Evolutionary conservation across 2,888 invertebrate genomes (phyloP).

Genomic region (Plebejus melissa): DNA sequence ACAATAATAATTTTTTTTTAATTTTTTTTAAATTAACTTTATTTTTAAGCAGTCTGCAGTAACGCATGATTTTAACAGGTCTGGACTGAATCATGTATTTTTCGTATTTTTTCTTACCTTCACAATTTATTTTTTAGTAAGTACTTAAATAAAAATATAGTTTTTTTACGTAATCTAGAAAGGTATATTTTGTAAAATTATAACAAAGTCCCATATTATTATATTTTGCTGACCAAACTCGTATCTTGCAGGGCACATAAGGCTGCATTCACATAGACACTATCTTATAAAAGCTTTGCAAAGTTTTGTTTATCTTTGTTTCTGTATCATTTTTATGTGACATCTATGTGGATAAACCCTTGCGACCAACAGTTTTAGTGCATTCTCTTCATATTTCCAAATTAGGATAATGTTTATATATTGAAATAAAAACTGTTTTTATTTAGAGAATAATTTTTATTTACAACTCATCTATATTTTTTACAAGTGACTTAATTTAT

Average conservation of each 20-base stretch:
- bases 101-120: neutral
- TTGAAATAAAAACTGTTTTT: slow-evolving; percentile 52
- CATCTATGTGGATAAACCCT: neutral
- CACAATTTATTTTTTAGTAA: no score
- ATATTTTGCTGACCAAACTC: neutral
- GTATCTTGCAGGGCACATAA: neutral
- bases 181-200: neutral
- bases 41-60: neutral
- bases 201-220: neutral
- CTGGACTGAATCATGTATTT: neutral
- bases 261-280: neutral
- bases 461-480: slow-evolving; percentile 69
- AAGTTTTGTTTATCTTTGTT: neutral
- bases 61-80: neutral
- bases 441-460: slow-evolving; percentile 71
- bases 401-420: slow-evolving; percentile 49
- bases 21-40: neutral
- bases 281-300: neutral
- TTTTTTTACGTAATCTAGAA: neutral
- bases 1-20: neutral
- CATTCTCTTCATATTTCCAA: slow-evolving; percentile 22
- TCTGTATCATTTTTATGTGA: neutral
- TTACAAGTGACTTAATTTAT: slow-evolving; percentile 53
- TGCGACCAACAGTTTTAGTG: neutral
- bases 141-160: neutral